Base-by-base conservation (phyloP, 2,113 vertebrate genomes). In the Zosterops lateralis region DNA sequence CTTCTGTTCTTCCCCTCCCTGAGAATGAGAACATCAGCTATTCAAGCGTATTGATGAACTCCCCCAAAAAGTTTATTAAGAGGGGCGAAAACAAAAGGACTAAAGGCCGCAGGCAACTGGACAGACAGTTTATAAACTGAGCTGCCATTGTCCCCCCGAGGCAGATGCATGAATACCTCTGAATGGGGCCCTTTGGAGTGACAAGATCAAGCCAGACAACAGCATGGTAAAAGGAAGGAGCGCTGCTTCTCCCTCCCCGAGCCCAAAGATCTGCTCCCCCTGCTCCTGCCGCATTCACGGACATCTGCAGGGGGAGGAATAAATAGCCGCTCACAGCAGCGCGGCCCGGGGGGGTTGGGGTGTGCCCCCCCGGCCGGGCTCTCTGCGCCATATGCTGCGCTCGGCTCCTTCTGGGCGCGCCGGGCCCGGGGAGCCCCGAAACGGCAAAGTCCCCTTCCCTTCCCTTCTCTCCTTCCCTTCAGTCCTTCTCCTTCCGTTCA, bases 61-160 rank as follows among this genome's bases (percentile, higher is more conserved):
- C 99, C 98, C 99, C 99, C 98, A 98, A 99, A 99, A 99, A 99
- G 99, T 99, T 99, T 99, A 99, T 99, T 99, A 99, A 99, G 99
- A 98, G 98, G 91, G 97, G 87, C 94, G 98, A 98, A 99, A 98
- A 99, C 99, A 99, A 99, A 98, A 90, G 97, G 96, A 97, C 98
- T 97, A 97, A 98, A 99, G 98, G 98, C 98, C 93, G 97, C 97
- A 96, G 98, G 98, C 98, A 98, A 98, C 98, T 95, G 97, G 98
- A 98, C 98, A 98, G 99, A 98, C 98, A 98, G 98, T 99, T 98
- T 98, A 99, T 99, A 99, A 98, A 99, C 98, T 98, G 98, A 98
- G 98, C 95, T 96, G 90, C 98, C 97, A 99, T 99, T 99, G 99
- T 99, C 98, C 98, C 97, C 97, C 96, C 87, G 98, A 98, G 98